phyloP scores from a whole-genome alignment of 2,113 vertebrate genomes.

The Origma solitaria region DNA sequence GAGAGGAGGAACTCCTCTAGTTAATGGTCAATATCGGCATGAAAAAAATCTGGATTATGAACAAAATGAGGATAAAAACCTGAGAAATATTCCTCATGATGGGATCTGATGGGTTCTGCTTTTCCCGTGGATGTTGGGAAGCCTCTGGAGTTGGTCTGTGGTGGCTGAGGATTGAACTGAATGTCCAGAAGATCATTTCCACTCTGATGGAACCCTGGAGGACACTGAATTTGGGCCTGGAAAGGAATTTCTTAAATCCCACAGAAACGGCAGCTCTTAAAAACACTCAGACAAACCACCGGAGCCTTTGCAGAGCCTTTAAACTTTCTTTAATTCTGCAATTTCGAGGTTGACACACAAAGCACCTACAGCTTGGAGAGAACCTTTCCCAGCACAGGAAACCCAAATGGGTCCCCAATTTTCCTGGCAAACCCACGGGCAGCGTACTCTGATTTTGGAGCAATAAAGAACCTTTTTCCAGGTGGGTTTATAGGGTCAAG shows the following conservation, averaged over 20 bases:
- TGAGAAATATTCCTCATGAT: not conserved
- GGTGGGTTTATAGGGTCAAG: not conserved
- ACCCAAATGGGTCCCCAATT: not conserved
- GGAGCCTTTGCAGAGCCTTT: not conserved
- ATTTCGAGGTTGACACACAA: not conserved
- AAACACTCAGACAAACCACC: not conserved
- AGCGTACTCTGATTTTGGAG: not conserved
- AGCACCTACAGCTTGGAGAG: not conserved
- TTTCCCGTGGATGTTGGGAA: not conserved
- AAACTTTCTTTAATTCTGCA: slow-evolving; percentile 48
- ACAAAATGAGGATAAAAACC: not conserved
- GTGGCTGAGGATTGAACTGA: not conserved
- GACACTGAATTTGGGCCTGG: not conserved
- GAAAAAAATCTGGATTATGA: not conserved
- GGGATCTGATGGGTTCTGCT: not conserved
- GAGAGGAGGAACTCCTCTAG: not conserved
- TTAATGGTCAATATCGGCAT: rapidly evolving
- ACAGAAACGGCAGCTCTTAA: not conserved
- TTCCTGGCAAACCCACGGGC: not conserved
- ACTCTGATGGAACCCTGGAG: not conserved
- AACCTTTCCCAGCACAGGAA: not conserved
- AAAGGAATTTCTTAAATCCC: not conserved
- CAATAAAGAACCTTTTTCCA: not conserved
- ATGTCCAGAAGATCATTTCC: not conserved
- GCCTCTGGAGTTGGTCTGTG: not conserved